Conservation (phyloP, 2,113 vertebrate species). For the Raja brachyura region DNA sequence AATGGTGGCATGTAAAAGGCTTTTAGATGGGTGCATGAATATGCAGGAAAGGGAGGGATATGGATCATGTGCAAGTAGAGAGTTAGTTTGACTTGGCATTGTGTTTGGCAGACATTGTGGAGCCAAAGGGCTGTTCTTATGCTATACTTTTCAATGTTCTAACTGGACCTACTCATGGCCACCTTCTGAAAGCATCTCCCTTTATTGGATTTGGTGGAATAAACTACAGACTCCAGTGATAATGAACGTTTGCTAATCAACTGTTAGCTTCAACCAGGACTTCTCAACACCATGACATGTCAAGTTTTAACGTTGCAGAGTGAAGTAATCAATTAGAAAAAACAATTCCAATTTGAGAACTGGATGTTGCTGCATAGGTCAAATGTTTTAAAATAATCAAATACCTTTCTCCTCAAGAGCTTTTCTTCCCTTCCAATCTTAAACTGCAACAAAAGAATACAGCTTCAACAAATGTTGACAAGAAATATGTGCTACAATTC, state of each 20-base stretch:
- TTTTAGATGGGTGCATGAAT: too few species aligned
- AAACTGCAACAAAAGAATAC: conserved; percentile 51
- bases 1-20: too few species aligned
- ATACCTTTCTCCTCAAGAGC: conserved; percentile 62
- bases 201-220: neutral
- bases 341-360: neutral
- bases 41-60: too few species aligned
- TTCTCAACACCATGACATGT: neutral
- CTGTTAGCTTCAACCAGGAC: neutral
- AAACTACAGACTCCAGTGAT: neutral
- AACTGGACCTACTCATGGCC: neutral
- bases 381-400: conserved; percentile 29
- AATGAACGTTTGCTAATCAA: neutral
- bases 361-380: neutral
- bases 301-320: neutral
- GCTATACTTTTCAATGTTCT: too few species aligned
- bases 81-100: too few species aligned
- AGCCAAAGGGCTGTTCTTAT: too few species aligned
- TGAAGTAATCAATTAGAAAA: neutral
- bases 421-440: conserved; percentile 62
- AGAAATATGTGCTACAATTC: neutral
- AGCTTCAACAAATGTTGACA: conserved; percentile 46
- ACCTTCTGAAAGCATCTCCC: neutral
- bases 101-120: too few species aligned
- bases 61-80: too few species aligned